A percentile compares a stretch with the other conserved stretches of the same genome.
phyloP scores from a whole-genome alignment of 2,888 invertebrate species.

The Ametastegia equiseti region DNA sequence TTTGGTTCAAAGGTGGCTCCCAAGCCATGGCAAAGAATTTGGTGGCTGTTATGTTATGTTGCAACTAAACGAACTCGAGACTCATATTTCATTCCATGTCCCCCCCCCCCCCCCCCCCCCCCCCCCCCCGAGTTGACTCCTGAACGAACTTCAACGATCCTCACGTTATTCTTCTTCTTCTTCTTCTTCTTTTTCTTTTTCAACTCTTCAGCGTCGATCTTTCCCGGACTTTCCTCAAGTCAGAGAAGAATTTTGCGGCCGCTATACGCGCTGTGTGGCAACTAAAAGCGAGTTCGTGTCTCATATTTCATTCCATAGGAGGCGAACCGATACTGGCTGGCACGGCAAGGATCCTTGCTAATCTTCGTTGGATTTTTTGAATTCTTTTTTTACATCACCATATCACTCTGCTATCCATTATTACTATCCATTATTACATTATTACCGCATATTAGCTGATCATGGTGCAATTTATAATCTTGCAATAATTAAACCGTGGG shows the following conservation, averaged over 20 bases:
- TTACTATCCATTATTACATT: too few species aligned
- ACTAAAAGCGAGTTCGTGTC: constrained; percentile 18
- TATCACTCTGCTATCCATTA: too few species aligned
- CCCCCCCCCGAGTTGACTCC: constrained; percentile 25
- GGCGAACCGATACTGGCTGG: constrained; percentile 5
- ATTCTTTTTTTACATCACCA: too few species aligned
- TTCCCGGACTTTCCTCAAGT: constrained; percentile 39
- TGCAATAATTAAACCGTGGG: too few species aligned
- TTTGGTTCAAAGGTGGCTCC: constrained; percentile 49
- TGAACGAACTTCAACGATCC: neutral
- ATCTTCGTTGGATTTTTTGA: neutral
- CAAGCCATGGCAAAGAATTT: constrained; percentile 42
- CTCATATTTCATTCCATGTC: constrained; percentile 46
- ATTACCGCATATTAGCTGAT: too few species aligned
- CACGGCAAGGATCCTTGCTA: neutral
- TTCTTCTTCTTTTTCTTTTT: too few species aligned
- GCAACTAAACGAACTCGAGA: constrained; percentile 45
- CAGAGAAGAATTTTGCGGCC: constrained; percentile 13
- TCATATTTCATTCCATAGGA: constrained; percentile 31
- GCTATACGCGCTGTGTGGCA: constrained; percentile 8
- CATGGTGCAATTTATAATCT: too few species aligned
- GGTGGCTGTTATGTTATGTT: constrained; percentile 43
- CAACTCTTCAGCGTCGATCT: neutral
- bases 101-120: too few species aligned
- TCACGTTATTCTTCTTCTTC: constrained; percentile 8